Evolutionary conservation across 2,888 invertebrate genomes (phyloP).

Genomic region (Drosophila affinis): DNA sequence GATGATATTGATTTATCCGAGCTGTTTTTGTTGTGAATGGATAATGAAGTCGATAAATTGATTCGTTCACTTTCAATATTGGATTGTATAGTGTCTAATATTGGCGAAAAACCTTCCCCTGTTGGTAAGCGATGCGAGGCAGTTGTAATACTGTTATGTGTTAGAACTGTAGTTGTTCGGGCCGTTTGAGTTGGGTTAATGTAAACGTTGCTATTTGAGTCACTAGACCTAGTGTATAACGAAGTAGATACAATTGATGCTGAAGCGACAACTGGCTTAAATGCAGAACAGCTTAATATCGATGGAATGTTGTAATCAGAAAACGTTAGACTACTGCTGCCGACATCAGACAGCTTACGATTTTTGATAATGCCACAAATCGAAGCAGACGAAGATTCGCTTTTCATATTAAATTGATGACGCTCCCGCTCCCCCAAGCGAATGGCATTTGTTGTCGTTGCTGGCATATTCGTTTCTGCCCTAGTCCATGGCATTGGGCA

Average conservation of each 20-base stretch:
- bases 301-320: constrained; percentile 66
- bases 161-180: constrained; percentile 60
- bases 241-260: constrained; percentile 67
- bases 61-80: constrained; percentile 29
- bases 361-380: constrained; percentile 40
- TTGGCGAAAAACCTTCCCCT: constrained; percentile 38
- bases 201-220: constrained; percentile 48
- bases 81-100: constrained; percentile 29
- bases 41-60: background rate
- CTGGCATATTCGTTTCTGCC: constrained; percentile 60
- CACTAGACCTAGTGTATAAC: constrained; percentile 58
- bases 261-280: constrained; percentile 75
- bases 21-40: constrained; percentile 2
- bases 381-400: constrained; percentile 37
- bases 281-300: constrained; percentile 70
- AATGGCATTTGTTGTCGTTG: constrained; percentile 21
- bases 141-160: constrained; percentile 54
- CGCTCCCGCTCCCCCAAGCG: constrained; percentile 23
- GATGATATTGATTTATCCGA: constrained; percentile 15
- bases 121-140: constrained; percentile 37
- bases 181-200: constrained; percentile 42
- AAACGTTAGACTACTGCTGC: constrained; percentile 18
- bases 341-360: constrained; percentile 34
- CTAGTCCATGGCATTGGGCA: constrained; percentile 88
- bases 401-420: constrained; percentile 39